These are phyloP conservation scores for Sinocyclocheilus maitianheensis DNA, from an alignment of 2,113 vertebrate species.

Conservation along the genomic window DNA sequence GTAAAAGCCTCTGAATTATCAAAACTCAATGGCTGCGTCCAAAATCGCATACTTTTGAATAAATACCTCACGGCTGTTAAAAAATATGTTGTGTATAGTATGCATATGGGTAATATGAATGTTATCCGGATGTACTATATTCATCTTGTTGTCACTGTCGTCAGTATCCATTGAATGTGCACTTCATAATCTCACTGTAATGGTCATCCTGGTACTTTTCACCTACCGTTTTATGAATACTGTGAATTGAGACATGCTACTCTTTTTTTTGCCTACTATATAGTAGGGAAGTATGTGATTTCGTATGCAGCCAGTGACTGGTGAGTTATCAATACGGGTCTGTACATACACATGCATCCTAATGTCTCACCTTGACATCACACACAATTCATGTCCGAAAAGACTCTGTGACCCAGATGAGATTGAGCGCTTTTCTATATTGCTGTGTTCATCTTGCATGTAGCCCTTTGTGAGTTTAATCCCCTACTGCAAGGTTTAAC, in stretches of 20 bases:
- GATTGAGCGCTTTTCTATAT: slow-evolving; percentile 19
- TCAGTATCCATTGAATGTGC: too few relatives aligned
- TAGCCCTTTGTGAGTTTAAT: slow-evolving; percentile 20
- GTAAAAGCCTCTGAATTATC: background rate
- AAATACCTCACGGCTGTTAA: too few relatives aligned
- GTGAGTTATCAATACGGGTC: slow-evolving; percentile 35
- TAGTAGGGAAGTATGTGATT: background rate
- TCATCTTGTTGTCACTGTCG: too few relatives aligned
- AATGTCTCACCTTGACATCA: slow-evolving; percentile 4
- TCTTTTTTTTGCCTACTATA: background rate
- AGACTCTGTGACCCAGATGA: slow-evolving; percentile 20
- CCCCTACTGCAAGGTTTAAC: background rate
- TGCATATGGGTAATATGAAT: too few relatives aligned
- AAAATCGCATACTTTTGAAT: too few relatives aligned
- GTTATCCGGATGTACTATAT: too few relatives aligned
- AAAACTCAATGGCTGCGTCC: background rate
- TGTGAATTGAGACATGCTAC: background rate
- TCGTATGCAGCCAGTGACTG: background rate
- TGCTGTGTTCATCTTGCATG: background rate
- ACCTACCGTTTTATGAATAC: too few relatives aligned
- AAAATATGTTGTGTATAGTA: too few relatives aligned
- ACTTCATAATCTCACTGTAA: too few relatives aligned
- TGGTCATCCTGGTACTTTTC: background rate
- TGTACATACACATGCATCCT: background rate
- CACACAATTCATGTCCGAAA: slow-evolving; percentile 28